Evolutionary conservation across 2,797 vertebrate genomes (phyloP).

Genomic region (Gallinago stenura): DNA sequence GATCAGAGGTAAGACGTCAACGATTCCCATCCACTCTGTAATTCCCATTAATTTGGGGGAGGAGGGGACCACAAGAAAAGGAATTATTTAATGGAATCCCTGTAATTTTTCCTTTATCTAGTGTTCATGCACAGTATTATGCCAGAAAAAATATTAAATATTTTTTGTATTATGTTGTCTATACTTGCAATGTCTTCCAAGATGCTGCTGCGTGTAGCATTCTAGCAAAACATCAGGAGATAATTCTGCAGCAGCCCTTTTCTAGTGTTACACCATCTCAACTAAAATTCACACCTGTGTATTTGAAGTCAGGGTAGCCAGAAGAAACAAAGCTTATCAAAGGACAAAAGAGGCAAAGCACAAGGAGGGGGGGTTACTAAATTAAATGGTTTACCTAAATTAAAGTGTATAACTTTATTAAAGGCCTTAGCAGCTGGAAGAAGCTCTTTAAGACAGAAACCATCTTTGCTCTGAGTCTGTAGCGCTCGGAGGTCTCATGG

Average conservation of each 20-base stretch:
- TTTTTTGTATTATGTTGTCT: not conserved
- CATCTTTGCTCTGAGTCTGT: not conserved
- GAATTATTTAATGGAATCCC: not conserved
- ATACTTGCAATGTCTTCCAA: not conserved
- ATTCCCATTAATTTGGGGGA: not conserved
- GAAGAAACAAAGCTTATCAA: not conserved
- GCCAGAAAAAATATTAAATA: not conserved
- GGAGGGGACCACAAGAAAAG: not conserved
- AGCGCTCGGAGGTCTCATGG: not conserved
- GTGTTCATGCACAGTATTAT: not conserved
- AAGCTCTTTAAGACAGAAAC: not conserved
- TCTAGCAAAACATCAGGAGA: not conserved
- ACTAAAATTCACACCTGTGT: not conserved
- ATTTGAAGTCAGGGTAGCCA: not conserved
- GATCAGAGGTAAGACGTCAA: not conserved
- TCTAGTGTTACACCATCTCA: not conserved
- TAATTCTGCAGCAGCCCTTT: not conserved
- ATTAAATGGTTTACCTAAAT: not conserved
- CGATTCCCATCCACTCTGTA: not conserved
- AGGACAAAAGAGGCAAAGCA: not conserved
- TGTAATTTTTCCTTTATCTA: not conserved
- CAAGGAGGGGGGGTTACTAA: not conserved
- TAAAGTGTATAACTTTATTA: not conserved
- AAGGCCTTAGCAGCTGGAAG: not conserved
- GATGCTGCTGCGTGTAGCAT: rapidly evolving